Base-by-base conservation (phyloP, 2,113 vertebrate genomes). In the Paramormyrops kingsleyae region DNA sequence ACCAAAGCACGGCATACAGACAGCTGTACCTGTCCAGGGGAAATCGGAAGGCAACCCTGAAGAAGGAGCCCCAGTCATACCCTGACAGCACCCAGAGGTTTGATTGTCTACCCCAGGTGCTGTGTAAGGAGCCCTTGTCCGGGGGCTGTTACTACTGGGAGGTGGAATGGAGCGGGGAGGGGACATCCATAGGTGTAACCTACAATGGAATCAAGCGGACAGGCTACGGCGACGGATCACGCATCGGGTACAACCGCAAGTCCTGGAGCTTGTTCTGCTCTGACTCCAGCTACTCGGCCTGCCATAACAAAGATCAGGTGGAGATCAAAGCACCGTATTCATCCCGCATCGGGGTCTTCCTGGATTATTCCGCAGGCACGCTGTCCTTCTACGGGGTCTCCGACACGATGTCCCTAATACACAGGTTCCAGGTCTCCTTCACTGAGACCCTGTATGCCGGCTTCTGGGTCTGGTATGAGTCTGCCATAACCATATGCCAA, bases 381-480 rank as follows among this genome's bases (percentile, higher is more conserved):
- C 94, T 97, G 3, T 95, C 96, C 7, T 98, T 97, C 92, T 97
- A 96, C 0, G 77, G 92, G 0, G 89, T 98, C 0, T 94, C 90
- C 1, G 96, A 97, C 2, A 91, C 91, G 5, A 93, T 97, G 96
- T 94, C 95, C 35, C 96, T 97, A 50, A 93, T 97, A 83, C 96
- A 97, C 88, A 95, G 92, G 87, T 97, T 96, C 90, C 95, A 97
- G 77, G 94, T 93, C 88, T 93, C 95, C 39, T 97, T 97, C 83
- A 93, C 87, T 2, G 96, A 98, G 91, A 90, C 95, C 0, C 94
- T 97, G 27, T 97, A 96, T 87, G 93, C 95, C 0, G 95, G 96
- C 19, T 97, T 98, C 92, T 97, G 97, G 97, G 96, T 98, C 88
- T 97, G 97, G 95, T 96, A 96, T 24, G 96, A 96, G 90, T 96